Evolutionary conservation across 2,113 vertebrate species (phyloP).

Genomic region (Plecturocebus donacophilus): DNA sequence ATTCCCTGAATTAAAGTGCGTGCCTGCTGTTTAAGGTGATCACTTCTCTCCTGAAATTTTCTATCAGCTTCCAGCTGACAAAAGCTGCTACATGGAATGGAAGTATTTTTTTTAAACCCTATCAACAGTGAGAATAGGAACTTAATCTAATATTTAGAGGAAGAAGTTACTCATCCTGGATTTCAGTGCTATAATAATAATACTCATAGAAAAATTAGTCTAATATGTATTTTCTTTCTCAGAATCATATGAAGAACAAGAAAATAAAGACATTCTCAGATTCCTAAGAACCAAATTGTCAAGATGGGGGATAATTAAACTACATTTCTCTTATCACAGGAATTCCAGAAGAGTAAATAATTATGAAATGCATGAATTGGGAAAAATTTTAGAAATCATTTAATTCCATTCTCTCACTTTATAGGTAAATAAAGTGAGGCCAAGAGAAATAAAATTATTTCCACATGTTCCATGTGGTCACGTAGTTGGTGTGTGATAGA

Average conservation of each 20-base stretch:
- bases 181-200: not conserved
- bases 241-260: not conserved
- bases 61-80: not conserved
- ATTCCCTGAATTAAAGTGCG: slow-evolving; percentile 13
- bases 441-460: not conserved
- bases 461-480: not conserved
- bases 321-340: not conserved
- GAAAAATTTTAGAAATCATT: not conserved
- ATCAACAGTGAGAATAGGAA: not conserved
- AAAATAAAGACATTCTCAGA: not conserved
- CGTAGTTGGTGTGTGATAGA: not conserved
- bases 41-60: not conserved
- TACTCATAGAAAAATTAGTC: not conserved
- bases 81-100: not conserved
- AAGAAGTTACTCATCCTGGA: not conserved
- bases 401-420: not conserved
- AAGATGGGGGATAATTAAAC: not conserved
- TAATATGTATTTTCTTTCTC: not conserved
- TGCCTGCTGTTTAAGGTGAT: slow-evolving; percentile 14
- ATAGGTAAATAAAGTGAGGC: not conserved
- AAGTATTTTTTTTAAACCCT: not conserved
- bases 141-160: not conserved
- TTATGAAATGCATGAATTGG: not conserved
- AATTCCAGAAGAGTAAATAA: not conserved
- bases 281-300: not conserved